These are phyloP conservation scores for Phyllotreta striolata DNA, from an alignment of 2,888 invertebrate genomes.

Conservation along the genomic window DNA sequence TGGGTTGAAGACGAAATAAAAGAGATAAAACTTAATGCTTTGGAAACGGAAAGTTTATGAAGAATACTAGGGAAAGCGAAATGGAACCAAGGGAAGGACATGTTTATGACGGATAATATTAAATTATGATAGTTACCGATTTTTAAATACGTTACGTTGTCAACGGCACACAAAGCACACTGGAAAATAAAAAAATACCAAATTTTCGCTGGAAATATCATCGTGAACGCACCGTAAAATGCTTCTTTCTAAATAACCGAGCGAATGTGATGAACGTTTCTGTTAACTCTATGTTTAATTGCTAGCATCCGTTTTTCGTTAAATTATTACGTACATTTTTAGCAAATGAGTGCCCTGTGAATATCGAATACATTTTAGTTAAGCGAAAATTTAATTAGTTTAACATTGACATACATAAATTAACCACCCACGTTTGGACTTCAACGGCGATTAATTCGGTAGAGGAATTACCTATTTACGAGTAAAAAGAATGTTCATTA, in stretches of 20 bases:
- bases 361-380: conserved; percentile 1
- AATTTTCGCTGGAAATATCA: conserved; percentile 4
- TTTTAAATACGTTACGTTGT: conserved; percentile 10
- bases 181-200: conserved; percentile 14
- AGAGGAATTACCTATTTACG: not conserved
- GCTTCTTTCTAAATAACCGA: too few relatives aligned
- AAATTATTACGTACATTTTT: conserved; percentile 16
- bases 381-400: not conserved
- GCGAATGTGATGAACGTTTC: too few relatives aligned
- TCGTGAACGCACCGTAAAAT: not conserved
- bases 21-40: too few relatives aligned
- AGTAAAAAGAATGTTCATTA: not conserved
- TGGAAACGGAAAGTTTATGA: too few relatives aligned
- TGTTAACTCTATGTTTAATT: conserved; percentile 8
- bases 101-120: too few relatives aligned
- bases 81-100: too few relatives aligned
- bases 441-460: not conserved
- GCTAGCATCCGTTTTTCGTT: conserved; percentile 12
- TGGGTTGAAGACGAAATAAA: too few relatives aligned
- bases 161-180: conserved; percentile 5
- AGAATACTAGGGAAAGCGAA: too few relatives aligned
- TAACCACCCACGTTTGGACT: too few relatives aligned
- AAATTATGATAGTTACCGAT: conserved; percentile 5
- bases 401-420: conserved; percentile 13
- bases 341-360: not conserved